These are phyloP conservation scores for Beroe forskalii DNA, from an alignment of 37 sponge, comb jelly and placozoan genomes.

Conservation along the genomic window DNA sequence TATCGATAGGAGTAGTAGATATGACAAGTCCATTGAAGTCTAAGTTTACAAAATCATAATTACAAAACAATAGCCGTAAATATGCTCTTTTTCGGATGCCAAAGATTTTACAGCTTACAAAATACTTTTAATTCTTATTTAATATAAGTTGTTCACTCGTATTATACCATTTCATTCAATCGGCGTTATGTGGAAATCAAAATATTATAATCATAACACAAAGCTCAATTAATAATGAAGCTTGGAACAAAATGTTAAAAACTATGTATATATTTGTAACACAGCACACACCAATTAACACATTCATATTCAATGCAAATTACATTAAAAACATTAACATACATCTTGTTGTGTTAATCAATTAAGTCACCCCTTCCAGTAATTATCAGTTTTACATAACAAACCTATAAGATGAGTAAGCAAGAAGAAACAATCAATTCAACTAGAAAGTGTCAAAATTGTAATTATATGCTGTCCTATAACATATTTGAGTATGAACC, in stretches of 20 bases:
- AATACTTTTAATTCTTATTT: not conserved
- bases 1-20: no score
- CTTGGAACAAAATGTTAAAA: slow-evolving; percentile 43
- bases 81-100: slow-evolving; percentile 13
- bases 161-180: no score
- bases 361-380: no score
- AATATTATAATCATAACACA: slow-evolving; percentile 29
- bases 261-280: slow-evolving; percentile 54
- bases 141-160: no score
- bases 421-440: no score
- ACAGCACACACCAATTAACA: slow-evolving; percentile 32
- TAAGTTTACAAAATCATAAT: slow-evolving; percentile 58
- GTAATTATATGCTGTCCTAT: no score
- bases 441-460: no score
- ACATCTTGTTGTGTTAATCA: no score
- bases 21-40: not conserved
- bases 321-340: slow-evolving; percentile 39
- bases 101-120: slow-evolving; percentile 38
- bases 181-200: not conserved
- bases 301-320: slow-evolving; percentile 55
- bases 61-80: slow-evolving; percentile 36
- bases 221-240: not conserved
- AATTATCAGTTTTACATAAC: no score
- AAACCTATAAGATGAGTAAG: no score
- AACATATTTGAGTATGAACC: no score